Evolutionary conservation across 2,888 invertebrate species (phyloP).

Genomic region (Ligdia adustata): DNA sequence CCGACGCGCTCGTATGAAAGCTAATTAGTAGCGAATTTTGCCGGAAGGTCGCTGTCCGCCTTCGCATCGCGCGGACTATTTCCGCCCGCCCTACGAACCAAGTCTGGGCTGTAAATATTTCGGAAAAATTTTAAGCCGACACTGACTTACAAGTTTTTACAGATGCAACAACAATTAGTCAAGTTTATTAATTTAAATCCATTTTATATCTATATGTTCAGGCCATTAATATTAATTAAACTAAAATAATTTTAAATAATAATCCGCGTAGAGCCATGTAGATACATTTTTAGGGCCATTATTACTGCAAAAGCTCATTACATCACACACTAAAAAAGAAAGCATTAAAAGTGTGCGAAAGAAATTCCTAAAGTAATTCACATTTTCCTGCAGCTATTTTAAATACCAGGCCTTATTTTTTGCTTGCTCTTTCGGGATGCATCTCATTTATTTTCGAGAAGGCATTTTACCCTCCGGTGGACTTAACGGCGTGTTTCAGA

Average conservation of each 20-base stretch:
- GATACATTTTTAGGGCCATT: no score
- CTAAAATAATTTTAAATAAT: no score
- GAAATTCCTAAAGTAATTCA: constrained; percentile 3
- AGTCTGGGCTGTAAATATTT: no score
- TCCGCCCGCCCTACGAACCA: constrained; percentile 12
- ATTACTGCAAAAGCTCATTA: neutral
- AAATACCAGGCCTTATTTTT: constrained; percentile 23
- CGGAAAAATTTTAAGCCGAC: no score
- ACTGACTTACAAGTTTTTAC: no score
- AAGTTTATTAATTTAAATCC: no score
- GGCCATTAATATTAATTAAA: no score
- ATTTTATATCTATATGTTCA: no score
- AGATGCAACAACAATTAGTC: no score
- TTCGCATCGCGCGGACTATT: constrained; percentile 18
- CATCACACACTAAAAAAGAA: neutral
- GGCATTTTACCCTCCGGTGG: constrained; percentile 28
- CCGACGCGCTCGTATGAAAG: constrained; percentile 33
- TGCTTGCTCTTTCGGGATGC: constrained; percentile 24
- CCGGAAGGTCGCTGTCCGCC: constrained; percentile 40
- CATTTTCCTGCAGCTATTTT: constrained; percentile 16
- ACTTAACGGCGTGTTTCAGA: constrained; percentile 26
- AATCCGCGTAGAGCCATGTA: no score
- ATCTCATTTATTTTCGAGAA: constrained; percentile 34
- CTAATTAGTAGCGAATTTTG: constrained; percentile 49
- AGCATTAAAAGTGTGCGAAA: no score